A percentile compares a stretch with the other conserved stretches of the same genome.
phyloP scores from a whole-genome alignment of 2,888 invertebrate species.

The Diplazon laetatorius region DNA sequence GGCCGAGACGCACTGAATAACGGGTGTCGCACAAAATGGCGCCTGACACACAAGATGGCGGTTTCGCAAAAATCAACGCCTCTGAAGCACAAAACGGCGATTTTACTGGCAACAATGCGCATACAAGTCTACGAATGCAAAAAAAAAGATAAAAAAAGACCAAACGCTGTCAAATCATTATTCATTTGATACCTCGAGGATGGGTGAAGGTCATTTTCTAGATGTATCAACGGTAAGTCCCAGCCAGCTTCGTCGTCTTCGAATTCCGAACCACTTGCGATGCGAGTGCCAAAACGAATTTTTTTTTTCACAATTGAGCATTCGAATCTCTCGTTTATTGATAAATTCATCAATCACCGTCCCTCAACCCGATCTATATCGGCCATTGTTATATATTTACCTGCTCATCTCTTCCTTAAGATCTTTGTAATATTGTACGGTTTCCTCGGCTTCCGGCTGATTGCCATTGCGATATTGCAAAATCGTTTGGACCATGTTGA shows the following conservation, averaged over 20 bases:
- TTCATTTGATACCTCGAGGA: constrained; percentile 76
- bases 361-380: neutral
- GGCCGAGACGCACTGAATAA: too few species aligned
- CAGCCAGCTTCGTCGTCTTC: constrained; percentile 84
- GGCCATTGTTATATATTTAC: constrained; percentile 74
- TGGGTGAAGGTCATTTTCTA: constrained; percentile 82
- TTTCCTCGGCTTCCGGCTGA: constrained; percentile 78
- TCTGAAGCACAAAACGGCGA: too few species aligned
- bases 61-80: too few species aligned
- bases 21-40: too few species aligned
- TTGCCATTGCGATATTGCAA: constrained; percentile 78
- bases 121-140: constrained; percentile 11
- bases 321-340: constrained; percentile 71
- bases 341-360: neutral
- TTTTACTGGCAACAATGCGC: constrained; percentile 27
- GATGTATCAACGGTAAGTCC: constrained; percentile 85
- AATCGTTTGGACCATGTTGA: constrained; percentile 85
- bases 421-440: constrained; percentile 78
- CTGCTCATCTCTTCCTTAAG: constrained; percentile 83
- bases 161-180: constrained; percentile 13
- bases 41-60: too few species aligned
- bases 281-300: constrained; percentile 81
- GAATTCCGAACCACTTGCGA: constrained; percentile 83
- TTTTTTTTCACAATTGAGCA: constrained; percentile 74
- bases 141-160: too few species aligned